Conservation (phyloP, 2,888 invertebrate genomes). For the Thymelicus lineola region DNA sequence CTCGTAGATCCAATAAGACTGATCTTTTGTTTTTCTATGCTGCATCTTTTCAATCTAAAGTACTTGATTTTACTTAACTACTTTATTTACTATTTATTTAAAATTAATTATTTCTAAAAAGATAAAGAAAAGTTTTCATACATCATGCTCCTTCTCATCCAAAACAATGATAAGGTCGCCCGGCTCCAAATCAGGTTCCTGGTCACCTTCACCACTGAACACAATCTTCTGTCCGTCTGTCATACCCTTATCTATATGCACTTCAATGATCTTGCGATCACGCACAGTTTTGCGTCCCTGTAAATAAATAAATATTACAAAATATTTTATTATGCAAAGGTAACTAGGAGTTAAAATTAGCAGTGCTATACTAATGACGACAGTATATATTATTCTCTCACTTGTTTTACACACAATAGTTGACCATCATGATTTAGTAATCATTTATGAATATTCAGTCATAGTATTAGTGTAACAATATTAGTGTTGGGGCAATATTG, state of each 20-base stretch:
- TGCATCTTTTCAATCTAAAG: too few relatives aligned
- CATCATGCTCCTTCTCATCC: constrained; percentile 96
- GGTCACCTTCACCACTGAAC: constrained; percentile 98
- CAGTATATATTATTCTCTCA: not conserved
- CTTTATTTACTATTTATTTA: too few relatives aligned
- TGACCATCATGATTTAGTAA: not conserved
- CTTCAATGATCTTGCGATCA: constrained; percentile 97
- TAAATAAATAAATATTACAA: not conserved
- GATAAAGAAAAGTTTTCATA: constrained; percentile 50
- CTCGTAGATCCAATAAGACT: too few relatives aligned
- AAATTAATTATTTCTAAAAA: too few relatives aligned
- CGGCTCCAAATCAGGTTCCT: constrained; percentile 96
- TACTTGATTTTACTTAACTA: too few relatives aligned
- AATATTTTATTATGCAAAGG: not conserved
- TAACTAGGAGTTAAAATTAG: not conserved
- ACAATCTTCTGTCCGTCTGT: constrained; percentile 97
- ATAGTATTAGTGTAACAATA: too few relatives aligned
- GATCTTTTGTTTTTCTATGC: too few relatives aligned
- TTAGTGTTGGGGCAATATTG: not conserved
- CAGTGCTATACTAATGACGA: not conserved
- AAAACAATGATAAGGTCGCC: constrained; percentile 98
- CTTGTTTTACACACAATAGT: not conserved
- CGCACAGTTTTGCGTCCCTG: constrained; percentile 94
- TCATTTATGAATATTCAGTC: not conserved
- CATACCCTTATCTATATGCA: constrained; percentile 98